Base-by-base conservation (phyloP, 2,888 invertebrate species). In the Cancer borealis region DNA sequence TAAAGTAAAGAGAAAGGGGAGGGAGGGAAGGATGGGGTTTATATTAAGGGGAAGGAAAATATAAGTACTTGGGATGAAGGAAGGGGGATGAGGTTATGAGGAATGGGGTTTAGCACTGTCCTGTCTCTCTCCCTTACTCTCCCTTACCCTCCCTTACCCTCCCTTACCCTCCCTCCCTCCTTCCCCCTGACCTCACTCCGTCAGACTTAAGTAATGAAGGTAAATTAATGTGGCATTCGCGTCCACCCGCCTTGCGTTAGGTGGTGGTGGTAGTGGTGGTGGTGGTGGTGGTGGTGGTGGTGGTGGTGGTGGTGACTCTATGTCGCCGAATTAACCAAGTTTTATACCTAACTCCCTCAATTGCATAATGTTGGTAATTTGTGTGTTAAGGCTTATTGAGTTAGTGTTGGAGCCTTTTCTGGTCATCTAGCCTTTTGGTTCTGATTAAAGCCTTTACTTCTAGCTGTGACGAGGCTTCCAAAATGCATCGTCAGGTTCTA, bases 291-390 rank as follows among this genome's bases (percentile, higher is more conserved):
- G 54, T 54, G 91, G 60, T 8, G 91, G 30, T 60, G 30, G 30
- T 26, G 73, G 60, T n/a, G 39, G 1, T 73, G 5, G 39, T 39
- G 17, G 73, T 39, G 73, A 17, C 79, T 39, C 47, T 47, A 66
- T 3, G 45, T n/a, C 60, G 49, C 84, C 4, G 92, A 66, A 84
- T 88, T 93, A 91, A 93, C 91, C 87, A 91, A 60, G 84, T 87
- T 46, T 92, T 89, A 79, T 30, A 60, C 92, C 30, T 94, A 94
- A 94, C 94, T 93, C 92, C 47, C 93, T 94, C 94, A 94, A 94
- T 94, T 94, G 94, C 91, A 94, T 94, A 94, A 94, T 94, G 94
- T 88, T 94, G 94, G 94, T 94, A 94, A 94, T 94, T 94, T 94
- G 92, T 94, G 94, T 88, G 91, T 94, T 94, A 94, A 92, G 92